These are phyloP conservation scores for Cantharis flavilabris DNA, from an alignment of 2,888 invertebrate genomes.

Conservation along the genomic window DNA sequence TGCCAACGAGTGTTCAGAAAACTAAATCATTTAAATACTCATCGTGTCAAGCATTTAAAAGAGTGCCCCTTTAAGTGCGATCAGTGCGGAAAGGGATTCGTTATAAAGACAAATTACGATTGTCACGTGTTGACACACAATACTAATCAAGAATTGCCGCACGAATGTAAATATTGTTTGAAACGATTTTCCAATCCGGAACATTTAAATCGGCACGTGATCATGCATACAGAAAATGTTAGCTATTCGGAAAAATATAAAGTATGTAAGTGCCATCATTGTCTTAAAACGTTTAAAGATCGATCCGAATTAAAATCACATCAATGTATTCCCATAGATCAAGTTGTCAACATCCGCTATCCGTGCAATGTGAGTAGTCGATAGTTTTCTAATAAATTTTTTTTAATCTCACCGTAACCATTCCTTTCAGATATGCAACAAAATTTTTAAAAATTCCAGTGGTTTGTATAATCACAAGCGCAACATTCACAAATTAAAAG, in stretches of 20 bases:
- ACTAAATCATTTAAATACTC: constrained; percentile 45
- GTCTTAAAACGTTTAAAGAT: constrained; percentile 42
- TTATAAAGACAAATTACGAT: constrained; percentile 45
- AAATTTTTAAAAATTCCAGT: constrained; percentile 42
- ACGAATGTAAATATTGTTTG: constrained; percentile 43
- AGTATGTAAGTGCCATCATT: constrained; percentile 42
- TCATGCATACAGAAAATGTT: constrained; percentile 46
- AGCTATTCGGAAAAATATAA: constrained; percentile 44
- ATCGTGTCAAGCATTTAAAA: constrained; percentile 44
- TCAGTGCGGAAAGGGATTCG: constrained; percentile 45
- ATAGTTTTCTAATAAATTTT: neutral
- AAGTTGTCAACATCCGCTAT: constrained; percentile 31
- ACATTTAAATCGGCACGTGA: constrained; percentile 44
- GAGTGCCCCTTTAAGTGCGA: constrained; percentile 46
- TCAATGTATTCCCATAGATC: constrained; percentile 38
- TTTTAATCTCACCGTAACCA: neutral
- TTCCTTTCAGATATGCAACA: constrained; percentile 38
- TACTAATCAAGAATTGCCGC: constrained; percentile 39
- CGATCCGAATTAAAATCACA: constrained; percentile 37
- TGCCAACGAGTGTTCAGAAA: constrained; percentile 44
- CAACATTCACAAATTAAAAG: constrained; percentile 40
- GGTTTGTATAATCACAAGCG: constrained; percentile 41
- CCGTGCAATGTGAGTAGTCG: constrained; percentile 37
- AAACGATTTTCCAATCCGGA: constrained; percentile 46
- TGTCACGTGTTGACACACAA: constrained; percentile 45